Percentiles rank a stretch among this genome's conserved stretches.
phyloP scores from a whole-genome alignment of 2,797 vertebrate species.

The Heterohyrax brucei region DNA sequence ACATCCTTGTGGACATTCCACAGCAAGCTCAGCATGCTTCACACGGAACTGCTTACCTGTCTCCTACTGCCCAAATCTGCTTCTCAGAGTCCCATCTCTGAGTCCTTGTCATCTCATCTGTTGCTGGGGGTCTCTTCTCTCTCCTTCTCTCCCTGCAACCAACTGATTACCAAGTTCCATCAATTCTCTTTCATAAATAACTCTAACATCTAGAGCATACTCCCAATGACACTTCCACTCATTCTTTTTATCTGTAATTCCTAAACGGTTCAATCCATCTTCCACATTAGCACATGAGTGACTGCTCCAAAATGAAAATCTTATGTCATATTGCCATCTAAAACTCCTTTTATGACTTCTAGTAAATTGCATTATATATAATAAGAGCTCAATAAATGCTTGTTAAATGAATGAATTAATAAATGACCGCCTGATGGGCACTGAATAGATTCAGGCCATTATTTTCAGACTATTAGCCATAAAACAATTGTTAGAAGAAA shows the following conservation, averaged over 20 bases:
- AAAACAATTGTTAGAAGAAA: conserved; percentile 52
- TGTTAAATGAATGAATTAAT: conserved; percentile 38
- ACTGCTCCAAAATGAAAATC: conserved; percentile 66
- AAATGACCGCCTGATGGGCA: neutral
- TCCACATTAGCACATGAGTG: conserved; percentile 44
- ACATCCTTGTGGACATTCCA: neutral
- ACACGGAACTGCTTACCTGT: neutral
- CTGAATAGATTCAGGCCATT: neutral
- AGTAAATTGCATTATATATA: conserved; percentile 34
- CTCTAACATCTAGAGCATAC: neutral
- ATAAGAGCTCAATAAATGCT: conserved; percentile 26
- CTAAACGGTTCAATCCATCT: conserved; percentile 11
- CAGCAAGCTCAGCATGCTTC: neutral
- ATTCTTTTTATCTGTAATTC: conserved; percentile 63
- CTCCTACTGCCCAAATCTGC: neutral
- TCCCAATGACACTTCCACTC: neutral
- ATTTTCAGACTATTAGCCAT: conserved; percentile 56
- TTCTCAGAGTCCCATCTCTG: neutral
- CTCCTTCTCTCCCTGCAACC: neutral
- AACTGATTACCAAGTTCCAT: neutral
- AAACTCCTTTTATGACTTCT: conserved; percentile 69
- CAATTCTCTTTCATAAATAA: conserved; percentile 16
- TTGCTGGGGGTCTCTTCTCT: neutral
- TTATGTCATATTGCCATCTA: conserved; percentile 22
- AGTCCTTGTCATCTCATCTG: neutral